These are phyloP conservation scores for Melanotaenia maccullochi DNA, from an alignment of 2,797 vertebrate genomes.

Conservation along the genomic window DNA sequence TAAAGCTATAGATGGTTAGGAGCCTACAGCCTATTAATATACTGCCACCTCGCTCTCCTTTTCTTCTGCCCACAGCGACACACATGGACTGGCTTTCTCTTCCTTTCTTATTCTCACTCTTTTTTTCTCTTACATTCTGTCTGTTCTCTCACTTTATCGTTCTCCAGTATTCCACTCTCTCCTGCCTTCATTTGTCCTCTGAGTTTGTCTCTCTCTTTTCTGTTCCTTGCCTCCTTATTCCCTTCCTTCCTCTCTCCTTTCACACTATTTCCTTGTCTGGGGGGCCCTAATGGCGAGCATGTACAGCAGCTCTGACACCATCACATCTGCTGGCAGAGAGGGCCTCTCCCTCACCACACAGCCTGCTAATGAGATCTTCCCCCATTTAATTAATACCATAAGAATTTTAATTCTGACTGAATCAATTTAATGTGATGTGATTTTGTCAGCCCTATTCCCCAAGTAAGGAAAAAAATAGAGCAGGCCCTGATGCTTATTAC, in stretches of 20 bases:
- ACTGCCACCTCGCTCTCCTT: slow-evolving; percentile 68
- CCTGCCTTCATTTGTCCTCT: slow-evolving; percentile 34
- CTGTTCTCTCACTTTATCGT: slow-evolving; percentile 24
- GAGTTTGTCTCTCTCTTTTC: slow-evolving; percentile 33
- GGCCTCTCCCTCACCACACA: slow-evolving; percentile 95
- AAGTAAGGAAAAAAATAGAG: slow-evolving; percentile 93
- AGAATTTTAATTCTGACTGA: slow-evolving; percentile 99
- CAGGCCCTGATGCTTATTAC: slow-evolving; percentile 99
- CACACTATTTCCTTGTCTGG: slow-evolving; percentile 72
- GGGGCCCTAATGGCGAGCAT: slow-evolving; percentile 83
- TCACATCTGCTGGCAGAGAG: slow-evolving; percentile 97
- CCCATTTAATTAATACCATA: slow-evolving; percentile 99
- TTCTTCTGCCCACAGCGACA: slow-evolving; percentile 35
- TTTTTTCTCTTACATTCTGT: slow-evolving; percentile 12
- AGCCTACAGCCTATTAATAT: slow-evolving; percentile 76
- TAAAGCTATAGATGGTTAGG: slow-evolving; percentile 76
- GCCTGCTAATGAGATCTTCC: slow-evolving; percentile 99
- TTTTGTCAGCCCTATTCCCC: slow-evolving; percentile 99
- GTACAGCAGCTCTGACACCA: slow-evolving; percentile 85
- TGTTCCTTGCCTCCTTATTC: slow-evolving; percentile 30
- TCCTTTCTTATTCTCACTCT: slow-evolving; percentile 31
- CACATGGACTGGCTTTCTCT: slow-evolving; percentile 35
- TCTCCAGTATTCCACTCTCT: slow-evolving; percentile 17
- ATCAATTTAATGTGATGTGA: slow-evolving; percentile 99
- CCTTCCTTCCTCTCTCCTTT: slow-evolving; percentile 42